Conservation (phyloP, 1,140 invertebrate genomes). For the Mylabris phalerata region DNA sequence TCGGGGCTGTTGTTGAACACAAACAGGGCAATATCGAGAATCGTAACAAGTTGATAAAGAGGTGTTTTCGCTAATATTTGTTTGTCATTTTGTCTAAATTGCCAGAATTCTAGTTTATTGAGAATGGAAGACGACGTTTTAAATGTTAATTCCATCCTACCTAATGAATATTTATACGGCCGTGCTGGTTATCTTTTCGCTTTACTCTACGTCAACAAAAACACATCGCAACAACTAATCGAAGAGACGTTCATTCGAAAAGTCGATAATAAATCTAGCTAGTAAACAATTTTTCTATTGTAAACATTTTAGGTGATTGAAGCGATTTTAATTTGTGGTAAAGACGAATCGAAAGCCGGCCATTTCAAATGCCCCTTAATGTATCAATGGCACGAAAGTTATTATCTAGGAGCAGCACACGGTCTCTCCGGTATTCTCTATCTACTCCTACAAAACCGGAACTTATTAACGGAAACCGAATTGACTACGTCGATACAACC, state of each 20-base stretch:
- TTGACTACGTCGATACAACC: slow-evolving; percentile 52
- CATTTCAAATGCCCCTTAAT: slow-evolving; percentile 58
- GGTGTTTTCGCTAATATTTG: slow-evolving; percentile 35
- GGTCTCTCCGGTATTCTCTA: slow-evolving; percentile 80
- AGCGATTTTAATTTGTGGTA: slow-evolving; percentile 61
- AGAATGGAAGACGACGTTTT: slow-evolving; percentile 46
- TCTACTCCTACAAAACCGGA: slow-evolving; percentile 64
- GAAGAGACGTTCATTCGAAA: slow-evolving; percentile 45
- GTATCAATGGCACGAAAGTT: slow-evolving; percentile 82
- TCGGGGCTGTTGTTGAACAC: slow-evolving; percentile 59
- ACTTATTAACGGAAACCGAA: slow-evolving; percentile 43
- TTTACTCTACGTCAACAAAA: slow-evolving; percentile 62
- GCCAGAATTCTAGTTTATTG: neutral
- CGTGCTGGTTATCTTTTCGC: slow-evolving; percentile 77
- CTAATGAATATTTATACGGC: slow-evolving; percentile 83
- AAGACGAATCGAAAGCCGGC: slow-evolving; percentile 46
- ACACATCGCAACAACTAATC: slow-evolving; percentile 45
- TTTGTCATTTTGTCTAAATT: no score
- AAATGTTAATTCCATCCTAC: slow-evolving; percentile 46
- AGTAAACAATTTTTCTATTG: slow-evolving; percentile 24
- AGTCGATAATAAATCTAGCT: slow-evolving; percentile 15
- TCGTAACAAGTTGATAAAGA: slow-evolving; percentile 44
- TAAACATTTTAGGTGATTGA: slow-evolving; percentile 49
- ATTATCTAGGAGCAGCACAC: slow-evolving; percentile 84
- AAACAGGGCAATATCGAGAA: slow-evolving; percentile 44